phyloP scores from a whole-genome alignment of 53 echinoderm and acorn worm genomes.

The Actinopyga echinites region DNA sequence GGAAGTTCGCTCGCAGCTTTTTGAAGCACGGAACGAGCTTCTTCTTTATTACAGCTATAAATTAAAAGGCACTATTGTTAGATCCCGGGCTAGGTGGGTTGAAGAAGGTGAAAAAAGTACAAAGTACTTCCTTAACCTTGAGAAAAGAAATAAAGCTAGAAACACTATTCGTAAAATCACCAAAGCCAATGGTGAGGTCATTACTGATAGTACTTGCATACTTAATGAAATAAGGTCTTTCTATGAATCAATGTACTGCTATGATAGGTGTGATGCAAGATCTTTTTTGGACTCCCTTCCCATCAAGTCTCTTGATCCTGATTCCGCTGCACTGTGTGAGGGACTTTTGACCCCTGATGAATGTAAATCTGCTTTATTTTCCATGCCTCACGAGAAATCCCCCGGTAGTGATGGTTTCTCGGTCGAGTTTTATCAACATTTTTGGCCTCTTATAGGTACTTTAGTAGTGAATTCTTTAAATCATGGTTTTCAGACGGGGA shows the following conservation, averaged over 20 bases:
- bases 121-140: constrained; percentile 25
- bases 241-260: background rate
- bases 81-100: constrained; percentile 44
- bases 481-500: too few species aligned
- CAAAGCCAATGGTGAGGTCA: background rate
- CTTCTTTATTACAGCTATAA: background rate
- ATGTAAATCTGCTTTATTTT: background rate
- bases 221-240: background rate
- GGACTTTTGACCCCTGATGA: background rate
- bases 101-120: background rate
- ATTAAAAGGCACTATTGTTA: constrained; percentile 14
- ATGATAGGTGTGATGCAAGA: background rate
- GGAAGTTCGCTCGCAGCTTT: background rate
- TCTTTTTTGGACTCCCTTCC: background rate
- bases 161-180: background rate
- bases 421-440: too few species aligned
- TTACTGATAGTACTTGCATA: background rate
- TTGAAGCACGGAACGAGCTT: background rate
- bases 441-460: background rate
- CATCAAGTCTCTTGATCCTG: background rate
- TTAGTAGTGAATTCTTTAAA: background rate
- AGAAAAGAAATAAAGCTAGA: background rate
- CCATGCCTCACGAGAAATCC: background rate
- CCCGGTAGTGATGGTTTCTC: background rate
- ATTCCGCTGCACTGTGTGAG: background rate